A percentile compares a stretch with the other conserved stretches of the same genome.
Conservation (phyloP, 1,140 invertebrate genomes). For the Vollenhovia emeryi region DNA sequence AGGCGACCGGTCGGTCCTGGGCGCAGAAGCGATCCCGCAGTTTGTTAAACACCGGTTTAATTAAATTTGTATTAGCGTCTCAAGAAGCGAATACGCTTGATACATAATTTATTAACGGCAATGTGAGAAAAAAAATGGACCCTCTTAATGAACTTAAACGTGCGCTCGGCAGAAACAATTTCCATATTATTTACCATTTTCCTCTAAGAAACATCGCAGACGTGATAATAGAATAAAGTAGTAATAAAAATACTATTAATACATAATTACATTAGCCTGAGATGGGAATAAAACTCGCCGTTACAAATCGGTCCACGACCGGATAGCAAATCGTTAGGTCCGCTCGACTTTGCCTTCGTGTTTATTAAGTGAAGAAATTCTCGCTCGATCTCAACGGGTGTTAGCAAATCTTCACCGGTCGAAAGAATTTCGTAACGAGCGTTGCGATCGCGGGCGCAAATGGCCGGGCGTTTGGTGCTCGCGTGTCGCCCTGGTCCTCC, state of each 20-base stretch:
- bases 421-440: neutral
- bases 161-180: neutral
- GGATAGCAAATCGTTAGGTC: neutral
- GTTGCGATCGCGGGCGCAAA: conserved; percentile 1
- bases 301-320: neutral
- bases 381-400: neutral
- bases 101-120: conserved; percentile 4
- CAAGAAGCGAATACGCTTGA: neutral
- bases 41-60: conserved; percentile 56
- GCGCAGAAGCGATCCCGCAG: conserved; percentile 39
- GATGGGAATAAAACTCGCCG: neutral
- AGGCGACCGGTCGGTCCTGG: conserved; percentile 24
- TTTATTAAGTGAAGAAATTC: neutral
- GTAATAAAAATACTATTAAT: neutral
- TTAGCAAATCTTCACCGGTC: neutral
- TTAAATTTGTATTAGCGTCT: conserved; percentile 59
- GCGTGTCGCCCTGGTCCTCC: neutral
- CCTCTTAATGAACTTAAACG: neutral
- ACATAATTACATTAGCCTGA: neutral
- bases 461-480: neutral
- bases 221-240: neutral
- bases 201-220: neutral
- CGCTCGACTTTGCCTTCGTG: neutral
- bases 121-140: neutral
- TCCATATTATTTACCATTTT: neutral